Percentiles rank a stretch among this genome's conserved stretches.
phyloP scores from a whole-genome alignment of 2,888 invertebrate species.

The Junonia oenone region DNA sequence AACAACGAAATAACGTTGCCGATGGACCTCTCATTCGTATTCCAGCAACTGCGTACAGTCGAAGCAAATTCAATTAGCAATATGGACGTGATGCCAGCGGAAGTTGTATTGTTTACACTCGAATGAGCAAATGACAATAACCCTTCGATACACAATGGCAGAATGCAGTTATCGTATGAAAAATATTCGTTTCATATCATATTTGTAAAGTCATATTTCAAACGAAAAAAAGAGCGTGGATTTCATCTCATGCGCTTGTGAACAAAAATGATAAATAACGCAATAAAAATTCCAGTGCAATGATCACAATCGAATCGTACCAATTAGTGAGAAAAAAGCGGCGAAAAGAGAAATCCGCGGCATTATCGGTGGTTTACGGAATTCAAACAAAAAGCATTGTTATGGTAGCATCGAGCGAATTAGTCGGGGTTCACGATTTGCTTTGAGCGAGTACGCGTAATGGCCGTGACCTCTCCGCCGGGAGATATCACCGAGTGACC shows the following conservation, averaged over 20 bases:
- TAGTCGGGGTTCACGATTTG: conserved; percentile 27
- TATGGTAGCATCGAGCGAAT: conserved; percentile 48
- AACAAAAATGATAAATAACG: conserved; percentile 10
- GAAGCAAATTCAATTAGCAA: conserved; percentile 25
- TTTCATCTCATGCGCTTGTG: conserved; percentile 1
- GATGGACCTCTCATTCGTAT: conserved; percentile 25
- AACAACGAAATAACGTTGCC: conserved; percentile 23
- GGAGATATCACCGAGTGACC: conserved; percentile 69
- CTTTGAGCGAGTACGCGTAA: conserved; percentile 38
- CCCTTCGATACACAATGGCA: conserved; percentile 14
- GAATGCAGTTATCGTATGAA: not conserved
- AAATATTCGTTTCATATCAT: not conserved
- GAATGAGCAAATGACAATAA: conserved; percentile 25
- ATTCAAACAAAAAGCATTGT: conserved; percentile 49
- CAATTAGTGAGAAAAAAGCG: conserved; percentile 42
- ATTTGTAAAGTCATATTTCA: not conserved
- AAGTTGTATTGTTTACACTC: conserved; percentile 25
- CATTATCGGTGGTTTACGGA: conserved; percentile 50
- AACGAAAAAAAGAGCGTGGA: not conserved
- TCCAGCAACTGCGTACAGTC: conserved; percentile 10
- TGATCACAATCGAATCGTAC: conserved; percentile 34
- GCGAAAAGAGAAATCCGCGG: conserved; percentile 62
- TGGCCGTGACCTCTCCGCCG: conserved; percentile 72
- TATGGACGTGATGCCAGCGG: conserved; percentile 21
- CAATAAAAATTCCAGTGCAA: conserved; percentile 26